phyloP scores from a whole-genome alignment of 2,797 vertebrate species.

The Anas flavirostris region DNA sequence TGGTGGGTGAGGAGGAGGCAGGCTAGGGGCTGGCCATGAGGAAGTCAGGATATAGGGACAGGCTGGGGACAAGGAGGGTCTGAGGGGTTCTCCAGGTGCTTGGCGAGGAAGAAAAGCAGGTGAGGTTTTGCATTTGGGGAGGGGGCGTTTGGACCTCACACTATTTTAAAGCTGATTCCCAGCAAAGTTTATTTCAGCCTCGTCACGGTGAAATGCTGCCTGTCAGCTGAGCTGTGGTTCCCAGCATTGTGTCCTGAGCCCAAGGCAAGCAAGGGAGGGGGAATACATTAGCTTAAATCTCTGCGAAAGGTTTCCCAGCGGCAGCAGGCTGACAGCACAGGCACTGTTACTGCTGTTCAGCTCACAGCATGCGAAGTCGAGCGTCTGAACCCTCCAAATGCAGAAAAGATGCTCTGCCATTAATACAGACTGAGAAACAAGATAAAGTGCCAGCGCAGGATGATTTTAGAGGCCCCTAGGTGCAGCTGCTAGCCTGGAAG shows the following conservation, averaged over 20 bases:
- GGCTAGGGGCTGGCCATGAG: not conserved
- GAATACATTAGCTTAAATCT: not conserved
- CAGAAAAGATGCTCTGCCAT: not conserved
- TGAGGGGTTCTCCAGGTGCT: not conserved
- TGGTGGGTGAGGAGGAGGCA: not conserved
- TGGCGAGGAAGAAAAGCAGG: not conserved
- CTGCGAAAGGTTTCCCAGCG: not conserved
- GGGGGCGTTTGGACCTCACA: not conserved
- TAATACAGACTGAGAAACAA: not conserved
- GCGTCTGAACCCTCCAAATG: not conserved
- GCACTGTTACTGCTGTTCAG: not conserved
- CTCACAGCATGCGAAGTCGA: not conserved
- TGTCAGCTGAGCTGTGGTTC: not conserved
- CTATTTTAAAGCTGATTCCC: not conserved
- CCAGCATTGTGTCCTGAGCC: not conserved
- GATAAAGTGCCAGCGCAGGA: not conserved
- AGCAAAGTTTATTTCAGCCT: not conserved
- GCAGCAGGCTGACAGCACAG: not conserved
- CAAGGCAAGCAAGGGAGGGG: not conserved
- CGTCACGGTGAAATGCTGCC: not conserved
- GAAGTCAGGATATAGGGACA: not conserved
- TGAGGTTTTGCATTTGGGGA: not conserved
- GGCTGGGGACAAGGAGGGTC: not conserved
- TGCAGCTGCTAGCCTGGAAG: not conserved
- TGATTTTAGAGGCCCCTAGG: not conserved